Evolutionary conservation across 2,888 invertebrate species (phyloP), one percentile per base, ranked within the genome.

Genomic region (Philereme vetulata): DNA sequence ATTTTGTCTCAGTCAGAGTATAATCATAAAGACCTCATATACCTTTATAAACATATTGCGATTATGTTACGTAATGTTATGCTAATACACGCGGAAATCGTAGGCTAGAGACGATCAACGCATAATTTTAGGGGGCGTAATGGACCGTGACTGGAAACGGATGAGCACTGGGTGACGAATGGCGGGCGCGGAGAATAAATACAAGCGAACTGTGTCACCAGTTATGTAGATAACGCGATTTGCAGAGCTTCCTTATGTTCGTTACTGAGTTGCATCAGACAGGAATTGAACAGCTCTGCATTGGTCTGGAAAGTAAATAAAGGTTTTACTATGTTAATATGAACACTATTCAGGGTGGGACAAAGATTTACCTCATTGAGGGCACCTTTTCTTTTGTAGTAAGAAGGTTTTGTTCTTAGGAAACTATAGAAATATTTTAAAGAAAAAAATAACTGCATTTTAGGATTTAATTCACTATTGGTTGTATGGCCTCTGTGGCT

Each of bases 231-330:
- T 64, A 96, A 92, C 67, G 96, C 96, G 72, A 95, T 92, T 84
- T 96, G 95, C 70, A 98, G 93, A 46, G 97, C 97, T 75, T 96
- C 95, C 84, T 97, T 96, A 84, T 97, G 96, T 75, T 97, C 97
- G 57, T 95, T 93, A 72, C 95, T 94, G 71, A 98, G 93, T 70
- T 94, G 94, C 80, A 94, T 93, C 72, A 97, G 92, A 79, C 97
- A 96, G n/a, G 95, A 95, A 81, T 96, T 95, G 90, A 97, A 97
- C 72, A 97, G 92, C 70, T 96, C 95, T 43, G 94, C 94, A 84
- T 96, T 97, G 66, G 93, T 94, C 95, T 96, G 93, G 32, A 93
- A 51, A 51, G 54, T 10, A 43, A 38, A 21, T 21, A 21, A 21
- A 21, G 21, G 21, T 21, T 21, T 21, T 21, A 21, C 21, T 21